Percentiles rank a stretch among this genome's conserved stretches.
These are phyloP conservation scores for Heterocephalus glaber DNA, from an alignment of 2,113 vertebrate species.

Conservation along the genomic window DNA sequence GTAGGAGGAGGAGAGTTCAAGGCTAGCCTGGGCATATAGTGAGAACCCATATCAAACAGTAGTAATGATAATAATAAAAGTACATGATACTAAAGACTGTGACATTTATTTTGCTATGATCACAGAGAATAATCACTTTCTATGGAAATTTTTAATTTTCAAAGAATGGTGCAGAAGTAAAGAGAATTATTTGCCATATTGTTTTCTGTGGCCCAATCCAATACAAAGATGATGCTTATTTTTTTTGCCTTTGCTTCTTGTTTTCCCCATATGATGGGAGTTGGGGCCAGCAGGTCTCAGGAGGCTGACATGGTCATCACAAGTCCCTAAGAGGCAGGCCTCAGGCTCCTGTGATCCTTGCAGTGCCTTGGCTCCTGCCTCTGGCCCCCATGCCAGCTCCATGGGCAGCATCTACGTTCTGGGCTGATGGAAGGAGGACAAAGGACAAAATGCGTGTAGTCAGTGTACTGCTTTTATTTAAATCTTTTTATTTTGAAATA, in stretches of 20 bases:
- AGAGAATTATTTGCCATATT: neutral
- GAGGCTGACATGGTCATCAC: neutral
- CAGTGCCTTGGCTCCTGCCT: neutral
- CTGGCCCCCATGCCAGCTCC: neutral
- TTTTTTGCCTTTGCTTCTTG: neutral
- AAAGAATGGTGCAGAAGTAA: neutral
- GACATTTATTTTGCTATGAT: neutral
- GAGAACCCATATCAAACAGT: neutral
- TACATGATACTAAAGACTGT: neutral
- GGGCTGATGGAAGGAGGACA: neutral
- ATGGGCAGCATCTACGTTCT: neutral
- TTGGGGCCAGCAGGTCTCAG: neutral
- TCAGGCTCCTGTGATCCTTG: too few relatives aligned
- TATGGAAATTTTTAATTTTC: neutral
- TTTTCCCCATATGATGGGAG: too few relatives aligned
- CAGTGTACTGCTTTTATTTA: neutral
- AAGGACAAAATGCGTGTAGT: neutral
- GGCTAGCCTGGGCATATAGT: neutral
- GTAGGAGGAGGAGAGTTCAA: neutral
- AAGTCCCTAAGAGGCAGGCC: accelerated
- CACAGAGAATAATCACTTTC: neutral
- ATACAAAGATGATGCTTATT: neutral
- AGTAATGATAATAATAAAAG: neutral
- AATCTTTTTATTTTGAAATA: neutral
- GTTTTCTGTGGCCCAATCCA: neutral